A percentile compares a stretch with the other conserved stretches of the same genome.
phyloP scores from a whole-genome alignment of 2,888 invertebrate genomes.

The Caenorhabditis wallacei region DNA sequence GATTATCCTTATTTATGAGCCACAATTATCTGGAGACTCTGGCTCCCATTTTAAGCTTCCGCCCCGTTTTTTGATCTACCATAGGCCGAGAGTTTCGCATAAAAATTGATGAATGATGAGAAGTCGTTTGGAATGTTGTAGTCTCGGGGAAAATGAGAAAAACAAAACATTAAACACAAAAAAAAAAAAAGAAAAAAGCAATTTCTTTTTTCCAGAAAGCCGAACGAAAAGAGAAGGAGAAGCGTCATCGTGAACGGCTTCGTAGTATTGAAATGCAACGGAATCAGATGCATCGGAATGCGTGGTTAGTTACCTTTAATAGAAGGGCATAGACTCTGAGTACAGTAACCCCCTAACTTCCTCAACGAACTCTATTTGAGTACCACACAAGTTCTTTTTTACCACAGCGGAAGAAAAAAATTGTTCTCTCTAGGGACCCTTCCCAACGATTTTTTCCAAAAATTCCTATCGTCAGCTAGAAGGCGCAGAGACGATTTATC shows the following conservation, averaged over 20 bases:
- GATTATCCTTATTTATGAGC: conserved; percentile 54
- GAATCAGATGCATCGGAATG: conserved; percentile 75
- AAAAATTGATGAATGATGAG: conserved; percentile 35
- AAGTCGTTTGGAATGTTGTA: conserved; percentile 13
- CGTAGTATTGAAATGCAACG: conserved; percentile 78
- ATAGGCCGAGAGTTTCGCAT: conserved; percentile 16
- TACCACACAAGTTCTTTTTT: conserved; percentile 13
- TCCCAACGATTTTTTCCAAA: background rate
- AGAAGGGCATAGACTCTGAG: too few species aligned
- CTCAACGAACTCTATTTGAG: conserved; percentile 33
- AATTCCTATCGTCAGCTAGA: conserved; percentile 33
- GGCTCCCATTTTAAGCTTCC: background rate
- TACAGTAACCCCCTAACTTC: conserved; percentile 6
- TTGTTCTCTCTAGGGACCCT: conserved; percentile 6
- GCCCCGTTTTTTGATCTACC: conserved; percentile 46
- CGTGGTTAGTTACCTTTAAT: conserved; percentile 68
- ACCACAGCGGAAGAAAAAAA: background rate
- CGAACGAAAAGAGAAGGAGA: conserved; percentile 80
- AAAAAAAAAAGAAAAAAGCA: background rate
- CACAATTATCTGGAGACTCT: conserved; percentile 23
- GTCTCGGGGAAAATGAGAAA: background rate
- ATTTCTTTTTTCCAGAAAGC: conserved; percentile 76
- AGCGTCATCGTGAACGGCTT: conserved; percentile 78
- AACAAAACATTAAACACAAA: too few species aligned
- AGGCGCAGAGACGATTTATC: conserved; percentile 32